A percentile compares a stretch with the other conserved stretches of the same genome.
These are phyloP conservation scores for Priocnemis perturbator DNA, from an alignment of 2,888 invertebrate genomes.

Conservation along the genomic window DNA sequence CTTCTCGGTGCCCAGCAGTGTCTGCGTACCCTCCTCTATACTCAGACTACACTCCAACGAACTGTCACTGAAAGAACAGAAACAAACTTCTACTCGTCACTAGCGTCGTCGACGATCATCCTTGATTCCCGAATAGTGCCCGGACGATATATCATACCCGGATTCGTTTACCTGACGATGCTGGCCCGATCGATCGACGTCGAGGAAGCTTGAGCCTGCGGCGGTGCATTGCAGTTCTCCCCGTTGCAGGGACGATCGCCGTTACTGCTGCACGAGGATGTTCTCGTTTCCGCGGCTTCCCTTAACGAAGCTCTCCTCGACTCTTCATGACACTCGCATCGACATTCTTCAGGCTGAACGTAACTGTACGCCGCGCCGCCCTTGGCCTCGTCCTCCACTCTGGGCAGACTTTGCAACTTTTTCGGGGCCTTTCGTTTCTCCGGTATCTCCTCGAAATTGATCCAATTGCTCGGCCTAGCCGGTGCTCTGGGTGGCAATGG, in stretches of 20 bases:
- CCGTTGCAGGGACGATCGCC: slow-evolving; percentile 63
- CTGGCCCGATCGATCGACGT: slow-evolving; percentile 64
- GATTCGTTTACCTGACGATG: slow-evolving; percentile 71
- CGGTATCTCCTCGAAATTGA: slow-evolving; percentile 91
- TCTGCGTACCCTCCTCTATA: slow-evolving; percentile 69
- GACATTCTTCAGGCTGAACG: slow-evolving; percentile 91
- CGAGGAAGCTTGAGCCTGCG: no score
- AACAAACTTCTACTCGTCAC: slow-evolving; percentile 72
- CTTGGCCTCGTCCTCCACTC: slow-evolving; percentile 74
- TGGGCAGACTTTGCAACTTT: slow-evolving; percentile 88
- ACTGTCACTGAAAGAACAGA: slow-evolving; percentile 76
- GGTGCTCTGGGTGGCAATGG: slow-evolving; percentile 69
- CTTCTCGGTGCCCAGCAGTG: slow-evolving; percentile 74
- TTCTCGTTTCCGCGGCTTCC: slow-evolving; percentile 43
- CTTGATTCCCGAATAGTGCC: slow-evolving; percentile 16
- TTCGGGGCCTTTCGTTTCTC: slow-evolving; percentile 89
- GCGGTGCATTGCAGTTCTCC: slow-evolving; percentile 59
- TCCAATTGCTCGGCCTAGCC: slow-evolving; percentile 81
- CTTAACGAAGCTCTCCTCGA: slow-evolving; percentile 65
- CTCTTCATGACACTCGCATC: slow-evolving; percentile 89
- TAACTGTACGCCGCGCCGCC: slow-evolving; percentile 79
- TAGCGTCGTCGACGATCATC: slow-evolving; percentile 59
- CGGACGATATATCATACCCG: slow-evolving; percentile 56
- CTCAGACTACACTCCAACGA: slow-evolving; percentile 79
- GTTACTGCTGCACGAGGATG: slow-evolving; percentile 62